Conservation (phyloP, 2,888 invertebrate genomes). For the Rugalucina vietnamica region DNA sequence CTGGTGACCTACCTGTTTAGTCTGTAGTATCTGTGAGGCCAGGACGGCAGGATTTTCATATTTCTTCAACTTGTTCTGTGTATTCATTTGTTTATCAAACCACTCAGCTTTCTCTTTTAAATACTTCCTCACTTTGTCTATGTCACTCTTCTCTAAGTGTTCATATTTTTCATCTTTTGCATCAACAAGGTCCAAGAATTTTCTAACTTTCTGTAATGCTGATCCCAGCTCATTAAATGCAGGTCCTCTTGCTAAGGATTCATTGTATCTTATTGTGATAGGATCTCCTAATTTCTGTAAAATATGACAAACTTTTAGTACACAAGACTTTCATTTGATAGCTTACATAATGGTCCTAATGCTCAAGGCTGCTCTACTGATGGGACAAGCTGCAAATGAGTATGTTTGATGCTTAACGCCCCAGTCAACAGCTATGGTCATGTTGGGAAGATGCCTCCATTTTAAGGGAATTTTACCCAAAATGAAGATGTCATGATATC, state of each 20-base stretch:
- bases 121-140: constrained; percentile 90
- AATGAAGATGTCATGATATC: no score
- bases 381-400: no score
- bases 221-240: constrained; percentile 93
- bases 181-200: constrained; percentile 87
- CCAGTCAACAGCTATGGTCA: no score
- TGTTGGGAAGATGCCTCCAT: no score
- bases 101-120: constrained; percentile 90
- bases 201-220: constrained; percentile 91
- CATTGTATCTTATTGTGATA: constrained; percentile 92
- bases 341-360: no score
- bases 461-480: no score
- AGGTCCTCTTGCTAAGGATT: constrained; percentile 91
- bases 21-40: constrained; percentile 91
- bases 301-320: no score
- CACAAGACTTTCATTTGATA: no score
- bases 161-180: constrained; percentile 84
- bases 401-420: no score
- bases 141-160: constrained; percentile 89
- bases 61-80: constrained; percentile 88
- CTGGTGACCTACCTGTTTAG: constrained; percentile 87
- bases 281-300: constrained; percentile 92
- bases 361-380: no score
- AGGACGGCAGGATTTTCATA: constrained; percentile 90
- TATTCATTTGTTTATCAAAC: constrained; percentile 91